phyloP scores from a whole-genome alignment of 2,888 invertebrate genomes.

The Nezara viridula region DNA sequence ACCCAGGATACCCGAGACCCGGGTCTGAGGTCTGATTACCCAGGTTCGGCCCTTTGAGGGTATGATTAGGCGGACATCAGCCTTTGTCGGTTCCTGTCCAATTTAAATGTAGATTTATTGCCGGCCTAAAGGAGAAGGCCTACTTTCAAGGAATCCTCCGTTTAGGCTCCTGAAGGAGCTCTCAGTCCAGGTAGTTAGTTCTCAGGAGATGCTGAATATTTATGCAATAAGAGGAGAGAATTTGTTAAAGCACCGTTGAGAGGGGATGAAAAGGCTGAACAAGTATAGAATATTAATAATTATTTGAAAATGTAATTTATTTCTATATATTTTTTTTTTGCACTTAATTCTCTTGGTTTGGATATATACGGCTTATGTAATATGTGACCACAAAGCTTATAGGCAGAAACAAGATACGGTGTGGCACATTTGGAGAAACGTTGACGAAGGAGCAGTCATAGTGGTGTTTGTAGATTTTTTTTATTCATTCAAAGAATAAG shows the following conservation, averaged over 20 bases:
- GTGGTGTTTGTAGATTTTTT: too few species aligned
- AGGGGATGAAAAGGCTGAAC: too few species aligned
- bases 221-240: not conserved
- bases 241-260: not conserved
- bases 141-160: not conserved
- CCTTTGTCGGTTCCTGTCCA: conserved; percentile 27
- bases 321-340: too few species aligned
- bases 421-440: too few species aligned
- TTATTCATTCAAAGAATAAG: too few species aligned
- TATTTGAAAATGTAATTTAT: too few species aligned
- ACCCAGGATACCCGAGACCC: not conserved
- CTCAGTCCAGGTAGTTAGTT: not conserved
- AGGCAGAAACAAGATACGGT: too few species aligned
- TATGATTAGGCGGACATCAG: conserved; percentile 23
- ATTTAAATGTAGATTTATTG: conserved; percentile 39
- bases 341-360: too few species aligned
- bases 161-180: not conserved
- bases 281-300: too few species aligned
- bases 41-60: conserved; percentile 7
- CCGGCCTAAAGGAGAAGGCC: not conserved
- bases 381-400: too few species aligned
- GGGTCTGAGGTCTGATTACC: not conserved
- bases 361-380: too few species aligned
- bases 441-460: too few species aligned
- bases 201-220: not conserved